phyloP scores from a whole-genome alignment of 2,888 invertebrate species.

The Zelleria hepariella region DNA sequence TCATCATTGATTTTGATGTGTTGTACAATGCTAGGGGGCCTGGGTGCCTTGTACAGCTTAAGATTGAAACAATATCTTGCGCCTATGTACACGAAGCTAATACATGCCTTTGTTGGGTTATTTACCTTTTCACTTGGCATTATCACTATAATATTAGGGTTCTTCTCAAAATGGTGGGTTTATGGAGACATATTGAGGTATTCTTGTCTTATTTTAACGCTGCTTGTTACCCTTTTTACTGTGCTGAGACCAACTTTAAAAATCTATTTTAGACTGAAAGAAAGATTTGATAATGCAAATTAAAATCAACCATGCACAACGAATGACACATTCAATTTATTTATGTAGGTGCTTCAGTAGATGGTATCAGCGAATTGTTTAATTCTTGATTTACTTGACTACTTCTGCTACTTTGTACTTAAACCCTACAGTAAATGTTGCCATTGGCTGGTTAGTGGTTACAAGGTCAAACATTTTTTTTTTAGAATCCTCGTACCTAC shows the following conservation, averaged over 20 bases:
- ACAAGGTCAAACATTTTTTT: too few relatives aligned
- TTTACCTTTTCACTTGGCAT: slow-evolving; percentile 53
- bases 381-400: too few relatives aligned
- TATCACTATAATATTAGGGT: slow-evolving; percentile 48
- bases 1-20: slow-evolving; percentile 49
- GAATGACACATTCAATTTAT: too few relatives aligned
- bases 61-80: slow-evolving; percentile 57
- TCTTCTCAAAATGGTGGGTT: slow-evolving; percentile 54
- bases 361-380: too few relatives aligned
- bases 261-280: slow-evolving; percentile 59
- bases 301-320: too few relatives aligned
- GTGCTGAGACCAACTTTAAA: slow-evolving; percentile 55
- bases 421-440: too few relatives aligned
- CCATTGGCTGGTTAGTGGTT: too few relatives aligned
- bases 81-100: slow-evolving; percentile 57
- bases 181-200: slow-evolving; percentile 52
- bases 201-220: slow-evolving; percentile 37
- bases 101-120: slow-evolving; percentile 55
- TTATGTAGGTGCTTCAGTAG: too few relatives aligned
- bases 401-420: too few relatives aligned
- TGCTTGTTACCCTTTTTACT: slow-evolving; percentile 49
- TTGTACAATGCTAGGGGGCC: slow-evolving; percentile 54
- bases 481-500: too few relatives aligned
- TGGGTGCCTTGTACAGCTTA: slow-evolving; percentile 56
- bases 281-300: slow-evolving; percentile 50